Conservation (phyloP, 2,888 invertebrate species). For the Tenthredo amoena region DNA sequence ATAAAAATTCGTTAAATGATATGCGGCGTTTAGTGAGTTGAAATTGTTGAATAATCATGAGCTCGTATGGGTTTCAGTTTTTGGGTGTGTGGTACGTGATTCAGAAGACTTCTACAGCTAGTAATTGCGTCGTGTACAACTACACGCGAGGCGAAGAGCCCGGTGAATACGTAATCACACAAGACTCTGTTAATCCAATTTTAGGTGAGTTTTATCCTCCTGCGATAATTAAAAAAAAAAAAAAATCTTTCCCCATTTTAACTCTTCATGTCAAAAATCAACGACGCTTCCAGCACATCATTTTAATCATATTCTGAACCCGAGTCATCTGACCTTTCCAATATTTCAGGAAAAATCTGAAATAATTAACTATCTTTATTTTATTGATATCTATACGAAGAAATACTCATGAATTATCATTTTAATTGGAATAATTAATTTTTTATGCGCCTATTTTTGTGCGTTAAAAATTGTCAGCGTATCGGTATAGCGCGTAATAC, state of each 20-base stretch:
- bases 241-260: not conserved
- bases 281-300: not conserved
- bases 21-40: not conserved
- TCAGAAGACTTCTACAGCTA: slow-evolving; percentile 90
- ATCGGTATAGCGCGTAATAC: not conserved
- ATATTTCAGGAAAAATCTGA: not conserved
- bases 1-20: not conserved
- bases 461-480: not conserved
- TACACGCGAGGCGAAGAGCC: slow-evolving; percentile 86
- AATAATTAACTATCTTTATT: too few relatives aligned
- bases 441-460: not conserved
- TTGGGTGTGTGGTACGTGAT: slow-evolving; percentile 90
- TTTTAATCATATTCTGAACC: not conserved
- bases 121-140: slow-evolving; percentile 89
- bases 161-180: slow-evolving; percentile 84
- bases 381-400: not conserved
- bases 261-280: not conserved
- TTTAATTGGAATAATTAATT: not conserved
- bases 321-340: not conserved
- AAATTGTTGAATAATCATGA: not conserved
- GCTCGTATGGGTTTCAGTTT: slow-evolving; percentile 80
- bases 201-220: slow-evolving; percentile 65
- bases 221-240: not conserved
- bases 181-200: slow-evolving; percentile 84
- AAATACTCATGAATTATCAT: not conserved